These are phyloP conservation scores for Lanistes nyassanus DNA, from an alignment of 1,140 invertebrate genomes.

Conservation along the genomic window DNA sequence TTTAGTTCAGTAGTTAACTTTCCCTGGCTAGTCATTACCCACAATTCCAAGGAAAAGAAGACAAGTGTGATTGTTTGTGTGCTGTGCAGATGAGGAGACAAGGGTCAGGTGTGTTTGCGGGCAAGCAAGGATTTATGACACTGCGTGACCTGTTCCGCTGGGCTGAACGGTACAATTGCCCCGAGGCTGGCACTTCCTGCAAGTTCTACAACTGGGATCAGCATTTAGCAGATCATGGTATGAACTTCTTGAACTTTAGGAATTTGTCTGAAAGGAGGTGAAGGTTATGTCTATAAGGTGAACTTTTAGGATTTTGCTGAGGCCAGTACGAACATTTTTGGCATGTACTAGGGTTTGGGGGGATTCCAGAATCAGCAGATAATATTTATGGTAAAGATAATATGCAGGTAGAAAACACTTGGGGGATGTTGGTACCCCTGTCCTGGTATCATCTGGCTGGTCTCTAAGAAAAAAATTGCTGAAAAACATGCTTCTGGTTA, in stretches of 20 bases:
- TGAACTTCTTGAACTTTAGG: background rate
- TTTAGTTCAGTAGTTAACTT: too few species aligned
- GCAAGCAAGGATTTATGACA: constrained; percentile 95
- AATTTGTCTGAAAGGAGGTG: too few species aligned
- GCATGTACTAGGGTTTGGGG: too few species aligned
- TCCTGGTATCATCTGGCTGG: too few species aligned
- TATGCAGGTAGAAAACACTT: too few species aligned
- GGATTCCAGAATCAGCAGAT: too few species aligned
- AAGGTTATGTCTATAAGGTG: too few species aligned
- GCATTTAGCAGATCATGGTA: constrained; percentile 93
- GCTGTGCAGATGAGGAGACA: constrained; percentile 75
- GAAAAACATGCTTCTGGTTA: background rate
- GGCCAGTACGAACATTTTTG: background rate
- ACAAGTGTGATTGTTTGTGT: constrained; percentile 31
- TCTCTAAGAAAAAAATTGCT: background rate
- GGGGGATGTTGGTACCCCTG: too few species aligned
- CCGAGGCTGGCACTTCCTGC: constrained; percentile 35
- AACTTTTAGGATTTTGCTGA: too few species aligned
- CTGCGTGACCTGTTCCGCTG: constrained; percentile 96
- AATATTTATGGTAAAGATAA: too few species aligned
- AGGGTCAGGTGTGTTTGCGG: constrained; percentile 88
- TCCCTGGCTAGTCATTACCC: too few species aligned
- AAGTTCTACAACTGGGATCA: constrained; percentile 93
- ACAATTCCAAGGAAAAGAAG: too few species aligned
- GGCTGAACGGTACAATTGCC: constrained; percentile 88